phyloP scores from a whole-genome alignment of 1,140 invertebrate species.

The Cardiocondyla obscurior region DNA sequence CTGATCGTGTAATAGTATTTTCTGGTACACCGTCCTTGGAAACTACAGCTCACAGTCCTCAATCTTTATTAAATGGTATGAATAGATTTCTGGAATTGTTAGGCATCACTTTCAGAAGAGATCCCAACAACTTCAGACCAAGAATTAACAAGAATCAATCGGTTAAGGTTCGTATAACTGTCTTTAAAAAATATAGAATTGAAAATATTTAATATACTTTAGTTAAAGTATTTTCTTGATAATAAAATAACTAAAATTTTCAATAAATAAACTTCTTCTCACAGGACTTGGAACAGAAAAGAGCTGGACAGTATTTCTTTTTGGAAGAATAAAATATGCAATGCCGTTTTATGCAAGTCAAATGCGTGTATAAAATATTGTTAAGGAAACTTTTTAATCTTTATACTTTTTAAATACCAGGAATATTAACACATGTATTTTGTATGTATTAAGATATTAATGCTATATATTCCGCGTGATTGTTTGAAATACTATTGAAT shows the following conservation, averaged over 20 bases:
- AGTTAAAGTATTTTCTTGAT: background rate
- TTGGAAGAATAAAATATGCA: slow-evolving; percentile 93
- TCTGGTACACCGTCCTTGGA: slow-evolving; percentile 96
- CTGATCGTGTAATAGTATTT: slow-evolving; percentile 99
- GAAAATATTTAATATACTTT: background rate
- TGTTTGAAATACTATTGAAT: slow-evolving; percentile 20
- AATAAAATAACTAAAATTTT: background rate
- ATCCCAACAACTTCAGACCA: slow-evolving; percentile 99
- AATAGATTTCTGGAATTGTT: slow-evolving; percentile 98
- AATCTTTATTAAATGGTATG: slow-evolving; percentile 98
- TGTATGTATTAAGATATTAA: slow-evolving; percentile 20
- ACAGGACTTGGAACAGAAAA: slow-evolving; percentile 98
- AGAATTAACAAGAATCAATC: slow-evolving; percentile 99
- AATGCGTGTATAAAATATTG: slow-evolving; percentile 55
- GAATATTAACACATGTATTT: slow-evolving; percentile 48
- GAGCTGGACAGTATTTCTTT: slow-evolving; percentile 99
- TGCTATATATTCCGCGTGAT: slow-evolving; percentile 14
- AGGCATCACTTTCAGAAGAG: slow-evolving; percentile 98
- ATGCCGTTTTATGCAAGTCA: slow-evolving; percentile 18
- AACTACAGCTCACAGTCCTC: slow-evolving; percentile 95
- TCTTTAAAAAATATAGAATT: background rate
- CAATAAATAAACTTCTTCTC: slow-evolving; percentile 72
- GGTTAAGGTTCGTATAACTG: slow-evolving; percentile 90
- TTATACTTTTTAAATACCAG: slow-evolving; percentile 64
- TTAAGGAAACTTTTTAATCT: slow-evolving; percentile 60